Evolutionary conservation across 2,113 vertebrate species (phyloP).

Genomic region (Chloebia gouldiae): DNA sequence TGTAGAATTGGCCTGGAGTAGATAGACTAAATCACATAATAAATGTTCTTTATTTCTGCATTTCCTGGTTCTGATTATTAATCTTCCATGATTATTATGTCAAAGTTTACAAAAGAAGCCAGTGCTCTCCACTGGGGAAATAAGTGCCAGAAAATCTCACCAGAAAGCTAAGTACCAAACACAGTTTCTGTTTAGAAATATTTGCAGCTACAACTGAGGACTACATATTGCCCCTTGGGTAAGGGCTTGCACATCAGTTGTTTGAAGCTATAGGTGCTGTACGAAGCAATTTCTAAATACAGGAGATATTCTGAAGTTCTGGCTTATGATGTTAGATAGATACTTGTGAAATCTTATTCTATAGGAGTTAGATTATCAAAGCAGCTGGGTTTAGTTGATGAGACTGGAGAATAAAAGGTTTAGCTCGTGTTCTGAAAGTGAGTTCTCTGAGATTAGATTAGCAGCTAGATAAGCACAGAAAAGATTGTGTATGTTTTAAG

Average conservation of each 20-base stretch:
- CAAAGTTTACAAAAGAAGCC: not conserved
- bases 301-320: not conserved
- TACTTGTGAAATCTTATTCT: not conserved
- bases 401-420: not conserved
- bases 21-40: not conserved
- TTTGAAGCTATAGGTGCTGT: not conserved
- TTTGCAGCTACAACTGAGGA: not conserved
- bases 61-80: not conserved
- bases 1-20: not conserved
- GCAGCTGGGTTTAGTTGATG: not conserved
- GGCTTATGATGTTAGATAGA: not conserved
- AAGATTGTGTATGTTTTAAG: not conserved
- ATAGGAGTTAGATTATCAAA: not conserved
- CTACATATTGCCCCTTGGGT: not conserved
- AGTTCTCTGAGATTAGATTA: not conserved
- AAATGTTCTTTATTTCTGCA: not conserved
- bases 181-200: not conserved
- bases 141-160: not conserved
- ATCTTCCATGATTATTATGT: not conserved
- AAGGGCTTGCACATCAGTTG: not conserved
- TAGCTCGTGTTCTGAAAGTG: not conserved
- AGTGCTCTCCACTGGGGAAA: not conserved
- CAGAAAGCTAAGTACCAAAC: not conserved
- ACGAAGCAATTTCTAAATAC: not conserved
- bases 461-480: not conserved